These are phyloP conservation scores for Motacilla tschutschensis DNA, from an alignment of 2,113 vertebrate genomes.

Conservation along the genomic window DNA sequence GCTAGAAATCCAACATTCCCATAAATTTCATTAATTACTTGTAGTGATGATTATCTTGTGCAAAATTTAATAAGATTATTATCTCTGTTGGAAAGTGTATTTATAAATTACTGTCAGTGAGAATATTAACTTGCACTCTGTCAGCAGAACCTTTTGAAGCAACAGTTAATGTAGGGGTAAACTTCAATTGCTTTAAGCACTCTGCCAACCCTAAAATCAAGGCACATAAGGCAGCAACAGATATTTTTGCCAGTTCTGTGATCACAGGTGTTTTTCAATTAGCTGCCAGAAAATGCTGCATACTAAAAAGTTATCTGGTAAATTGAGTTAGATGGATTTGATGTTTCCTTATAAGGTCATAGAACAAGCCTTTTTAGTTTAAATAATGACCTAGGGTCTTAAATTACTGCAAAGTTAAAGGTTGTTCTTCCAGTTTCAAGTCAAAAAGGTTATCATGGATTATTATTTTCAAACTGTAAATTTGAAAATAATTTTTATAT, in stretches of 20 bases:
- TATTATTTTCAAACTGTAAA: background rate
- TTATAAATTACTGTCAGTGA: conserved; percentile 14
- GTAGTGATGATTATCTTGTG: conserved; percentile 30
- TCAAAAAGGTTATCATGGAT: background rate
- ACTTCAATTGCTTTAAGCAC: conserved; percentile 35
- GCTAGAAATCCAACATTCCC: conserved; percentile 48
- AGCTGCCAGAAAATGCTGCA: background rate
- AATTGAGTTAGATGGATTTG: background rate
- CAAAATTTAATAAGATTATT: conserved; percentile 45
- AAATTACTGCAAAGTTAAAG: background rate
- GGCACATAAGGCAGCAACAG: conserved; percentile 29
- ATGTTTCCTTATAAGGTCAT: background rate
- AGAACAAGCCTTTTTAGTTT: background rate
- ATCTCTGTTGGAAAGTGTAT: conserved; percentile 34
- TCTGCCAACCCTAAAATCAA: conserved; percentile 49
- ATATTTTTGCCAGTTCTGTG: conserved; percentile 44
- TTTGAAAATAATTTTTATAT: background rate
- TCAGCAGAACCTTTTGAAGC: conserved; percentile 55
- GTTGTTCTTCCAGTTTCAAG: background rate
- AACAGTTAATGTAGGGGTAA: conserved; percentile 30
- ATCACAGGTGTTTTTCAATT: conserved; percentile 52
- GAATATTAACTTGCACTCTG: conserved; percentile 15
- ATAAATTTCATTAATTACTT: conserved; percentile 52
- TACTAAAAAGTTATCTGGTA: background rate
- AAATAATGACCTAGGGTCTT: background rate